Evolutionary conservation across 2,888 invertebrate genomes (phyloP), one percentile per base, ranked within the genome.

Genomic region (Volucella inanis): DNA sequence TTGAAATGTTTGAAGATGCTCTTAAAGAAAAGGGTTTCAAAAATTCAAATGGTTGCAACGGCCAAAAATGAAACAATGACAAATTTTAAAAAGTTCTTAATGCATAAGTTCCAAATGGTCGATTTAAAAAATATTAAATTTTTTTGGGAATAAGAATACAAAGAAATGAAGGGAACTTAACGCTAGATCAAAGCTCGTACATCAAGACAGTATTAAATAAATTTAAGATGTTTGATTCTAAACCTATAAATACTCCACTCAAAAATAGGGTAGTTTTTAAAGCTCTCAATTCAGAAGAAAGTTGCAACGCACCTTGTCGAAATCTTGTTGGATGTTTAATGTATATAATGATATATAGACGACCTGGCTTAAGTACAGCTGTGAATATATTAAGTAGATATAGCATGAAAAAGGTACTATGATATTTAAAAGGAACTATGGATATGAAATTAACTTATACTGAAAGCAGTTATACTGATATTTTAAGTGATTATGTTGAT

Each of bases 211-310:
- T 89, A 12, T 87, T 89, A 84, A 77, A 67, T 39, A 88, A 88
- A 87, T 88, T 87, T 87, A 84, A 88, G 75, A 89, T 89, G 89
- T n/a, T 14, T 70, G 72, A 88, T 64, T 88, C 87, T n/a, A n/a
- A n/a, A n/a, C n/a, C 87, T 22, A 74, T 81, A n/a, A 70, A 43
- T 71, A 88, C 88, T n/a, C 89, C 89, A 31, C 82, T 89, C 12
- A 72, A 84, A 70, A 75, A 54, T 64, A 88, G 85, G 85, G 55
- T 89, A 86, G 57, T 89, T 77, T 88, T 80, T 79, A 52, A 55
- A 64, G 86, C 81, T n/a, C 80, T 89, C 31, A 87, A 88, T 87
- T 87, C 80, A 65, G 87, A 89, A 15, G 81, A 87, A 80, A 52
- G 55, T 49, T 87, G 64, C 87, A 81, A 88, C 79, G 88, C 88